Base-by-base conservation (phyloP, 53 echinoderm and acorn worm species). In the Patiria pectinifera region DNA sequence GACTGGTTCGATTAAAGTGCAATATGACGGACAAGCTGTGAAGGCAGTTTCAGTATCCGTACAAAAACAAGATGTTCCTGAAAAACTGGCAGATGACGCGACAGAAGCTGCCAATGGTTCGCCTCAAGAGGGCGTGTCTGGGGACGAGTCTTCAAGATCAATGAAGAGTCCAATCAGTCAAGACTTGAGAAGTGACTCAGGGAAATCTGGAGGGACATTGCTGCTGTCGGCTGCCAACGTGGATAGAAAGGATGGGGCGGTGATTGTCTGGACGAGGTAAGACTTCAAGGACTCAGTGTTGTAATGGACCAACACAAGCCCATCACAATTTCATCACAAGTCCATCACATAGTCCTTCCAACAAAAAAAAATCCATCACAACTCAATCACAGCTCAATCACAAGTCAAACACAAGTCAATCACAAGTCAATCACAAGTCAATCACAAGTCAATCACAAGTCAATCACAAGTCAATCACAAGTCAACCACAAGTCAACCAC, bases 251-350 rank as follows among this genome's bases (percentile, higher is more conserved):
- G 93, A 93, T 62, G 93, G 93, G 46, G 90, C 63, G 66, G 85
- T 93, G 74, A 75, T 88, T 10, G 84, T 90, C 22, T 93, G 93
- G 93, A 93, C 93, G 11, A 93, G 93, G 93, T 93, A 35, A 61
- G 6, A 53, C 53, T 53, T 53, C 6, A 66, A 14, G 14, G 3
- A 18, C 12, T 66, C 15, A 1, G 12, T 66, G 66, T 66, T 66
- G 66, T 16, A 66, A 2, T 7, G 4, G 66, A 13, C 15, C 3
- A 66, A 13, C 66, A 66, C 4, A 66, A 66, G 53, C 53, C 19
- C 14, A 16, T 18, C 14, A 66, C 10, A 66, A 66, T 13, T 66
- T 66, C 15, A 66, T n/a, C 26, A 24, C 53, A 61, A 62, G 18
- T 62, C 21, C 53, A 53, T 53, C 53, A 53, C 53, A 53, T 35